Conservation (phyloP, 2,113 vertebrate species). For the Saccopteryx bilineata region DNA sequence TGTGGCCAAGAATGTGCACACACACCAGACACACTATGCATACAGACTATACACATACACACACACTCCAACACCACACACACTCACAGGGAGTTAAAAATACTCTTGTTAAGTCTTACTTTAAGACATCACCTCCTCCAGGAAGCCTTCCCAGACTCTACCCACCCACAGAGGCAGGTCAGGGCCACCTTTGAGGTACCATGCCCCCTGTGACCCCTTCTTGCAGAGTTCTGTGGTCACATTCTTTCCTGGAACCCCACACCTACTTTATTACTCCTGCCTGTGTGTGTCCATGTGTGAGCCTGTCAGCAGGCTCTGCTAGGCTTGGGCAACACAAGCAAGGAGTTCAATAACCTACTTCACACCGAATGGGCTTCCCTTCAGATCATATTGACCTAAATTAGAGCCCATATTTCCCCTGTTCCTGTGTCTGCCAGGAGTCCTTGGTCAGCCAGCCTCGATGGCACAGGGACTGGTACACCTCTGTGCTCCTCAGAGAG, state of each 20-base stretch:
- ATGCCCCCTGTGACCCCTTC: neutral
- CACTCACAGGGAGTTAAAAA: neutral
- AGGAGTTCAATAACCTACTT: neutral
- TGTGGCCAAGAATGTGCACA: accelerated
- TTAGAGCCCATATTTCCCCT: neutral
- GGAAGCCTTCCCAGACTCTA: constrained; percentile 15
- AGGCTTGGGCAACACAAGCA: accelerated
- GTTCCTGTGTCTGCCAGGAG: neutral
- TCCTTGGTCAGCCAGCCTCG: neutral
- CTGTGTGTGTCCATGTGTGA: accelerated
- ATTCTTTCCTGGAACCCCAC: neutral
- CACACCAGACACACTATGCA: neutral
- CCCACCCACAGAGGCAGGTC: neutral
- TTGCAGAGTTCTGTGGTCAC: neutral
- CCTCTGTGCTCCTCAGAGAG: neutral
- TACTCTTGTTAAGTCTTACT: neutral
- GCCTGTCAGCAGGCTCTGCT: neutral
- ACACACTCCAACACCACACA: too few species aligned
- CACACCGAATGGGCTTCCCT: accelerated
- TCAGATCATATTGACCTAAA: neutral
- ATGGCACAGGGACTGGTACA: too few species aligned
- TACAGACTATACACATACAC: neutral
- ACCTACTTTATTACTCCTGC: accelerated
- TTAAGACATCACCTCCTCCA: neutral
- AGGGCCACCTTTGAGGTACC: neutral